Conservation (phyloP, 1,140 invertebrate species). For the Macrocentrus cingulum region DNA sequence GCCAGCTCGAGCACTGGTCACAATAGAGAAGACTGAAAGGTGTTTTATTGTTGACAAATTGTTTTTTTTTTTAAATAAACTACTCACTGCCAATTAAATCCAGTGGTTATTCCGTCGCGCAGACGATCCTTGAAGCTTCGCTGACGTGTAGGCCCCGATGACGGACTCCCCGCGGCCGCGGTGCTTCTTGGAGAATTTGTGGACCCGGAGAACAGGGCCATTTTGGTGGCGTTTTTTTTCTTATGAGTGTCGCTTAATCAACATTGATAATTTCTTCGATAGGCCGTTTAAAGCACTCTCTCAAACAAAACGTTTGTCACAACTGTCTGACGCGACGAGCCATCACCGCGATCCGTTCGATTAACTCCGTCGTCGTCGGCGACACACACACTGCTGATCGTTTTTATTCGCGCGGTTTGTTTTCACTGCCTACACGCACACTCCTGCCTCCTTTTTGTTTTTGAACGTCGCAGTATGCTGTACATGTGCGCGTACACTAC, state of each 20-base stretch:
- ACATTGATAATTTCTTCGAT: background rate
- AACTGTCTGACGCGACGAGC: conserved; percentile 10
- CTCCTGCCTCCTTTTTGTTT: too few species aligned
- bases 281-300: background rate
- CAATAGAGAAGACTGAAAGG: background rate
- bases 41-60: background rate
- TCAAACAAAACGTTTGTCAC: background rate
- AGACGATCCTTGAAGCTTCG: conserved; percentile 68
- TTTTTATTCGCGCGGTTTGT: too few species aligned
- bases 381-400: too few species aligned
- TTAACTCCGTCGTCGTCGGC: background rate
- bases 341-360: conserved; percentile 2
- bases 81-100: conserved; percentile 78
- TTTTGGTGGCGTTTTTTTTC: conserved; percentile 25
- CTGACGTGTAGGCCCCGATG: conserved; percentile 46
- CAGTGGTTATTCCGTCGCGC: conserved; percentile 73
- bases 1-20: background rate
- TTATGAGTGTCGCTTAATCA: background rate
- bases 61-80: conserved; percentile 6
- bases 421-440: too few species aligned
- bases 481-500: too few species aligned
- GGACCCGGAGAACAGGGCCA: conserved; percentile 51
- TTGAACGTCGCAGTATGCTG: too few species aligned
- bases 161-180: conserved; percentile 22
- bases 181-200: conserved; percentile 30